Conservation (phyloP, 2,113 vertebrate genomes). For the Clinocottus analis region DNA sequence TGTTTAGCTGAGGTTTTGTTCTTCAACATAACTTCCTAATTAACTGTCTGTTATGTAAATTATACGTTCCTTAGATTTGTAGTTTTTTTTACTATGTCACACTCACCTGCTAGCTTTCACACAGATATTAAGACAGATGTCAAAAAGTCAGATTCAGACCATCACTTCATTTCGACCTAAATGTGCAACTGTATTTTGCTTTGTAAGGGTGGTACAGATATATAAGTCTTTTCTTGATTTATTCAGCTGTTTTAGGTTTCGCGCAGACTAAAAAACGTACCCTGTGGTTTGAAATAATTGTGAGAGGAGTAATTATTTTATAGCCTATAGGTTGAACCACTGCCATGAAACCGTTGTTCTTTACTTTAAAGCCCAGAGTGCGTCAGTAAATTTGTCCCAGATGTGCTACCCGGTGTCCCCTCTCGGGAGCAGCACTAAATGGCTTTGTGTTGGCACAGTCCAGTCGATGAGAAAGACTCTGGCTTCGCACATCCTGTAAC, state of each 20-base stretch:
- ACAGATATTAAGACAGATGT: neutral
- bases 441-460: conserved; percentile 34
- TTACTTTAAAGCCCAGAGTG: conserved; percentile 15
- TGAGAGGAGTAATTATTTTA: neutral
- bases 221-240: neutral
- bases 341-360: neutral
- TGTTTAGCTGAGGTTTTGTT: neutral
- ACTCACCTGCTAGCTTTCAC: neutral
- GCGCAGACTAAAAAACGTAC: neutral
- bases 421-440: conserved; percentile 46
- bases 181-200: neutral
- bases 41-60: neutral
- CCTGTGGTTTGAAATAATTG: neutral
- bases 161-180: neutral
- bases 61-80: neutral
- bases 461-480: conserved; percentile 34
- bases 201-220: neutral
- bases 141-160: neutral
- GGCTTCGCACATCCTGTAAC: conserved; percentile 52
- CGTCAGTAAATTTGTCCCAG: conserved; percentile 24
- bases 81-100: neutral
- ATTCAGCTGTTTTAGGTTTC: neutral
- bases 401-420: neutral
- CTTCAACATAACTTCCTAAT: neutral
- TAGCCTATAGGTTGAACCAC: conserved; percentile 8